These are phyloP conservation scores for Oreocharis arfaki DNA, from an alignment of 2,113 vertebrate genomes.

Conservation along the genomic window DNA sequence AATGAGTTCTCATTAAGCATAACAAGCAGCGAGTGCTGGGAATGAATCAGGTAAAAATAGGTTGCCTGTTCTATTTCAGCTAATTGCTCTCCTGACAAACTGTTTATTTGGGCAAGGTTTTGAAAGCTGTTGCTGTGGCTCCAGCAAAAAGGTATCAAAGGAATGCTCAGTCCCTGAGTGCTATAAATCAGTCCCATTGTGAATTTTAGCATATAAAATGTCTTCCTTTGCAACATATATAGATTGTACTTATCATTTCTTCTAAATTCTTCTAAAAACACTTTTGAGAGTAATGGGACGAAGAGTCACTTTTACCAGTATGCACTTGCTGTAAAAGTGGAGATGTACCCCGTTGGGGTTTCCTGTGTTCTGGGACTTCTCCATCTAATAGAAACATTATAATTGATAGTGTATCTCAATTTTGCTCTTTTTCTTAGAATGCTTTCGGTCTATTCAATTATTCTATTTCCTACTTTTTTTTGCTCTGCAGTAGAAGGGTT, in stretches of 20 bases:
- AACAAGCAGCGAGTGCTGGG: background rate
- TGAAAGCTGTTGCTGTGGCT: background rate
- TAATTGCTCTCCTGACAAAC: background rate
- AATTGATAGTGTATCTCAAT: background rate
- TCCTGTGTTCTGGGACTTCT: background rate
- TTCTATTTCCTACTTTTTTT: background rate
- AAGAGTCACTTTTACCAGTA: background rate
- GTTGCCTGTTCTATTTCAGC: background rate
- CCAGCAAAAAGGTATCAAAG: background rate
- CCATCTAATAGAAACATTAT: background rate
- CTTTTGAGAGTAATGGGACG: background rate
- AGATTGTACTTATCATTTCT: background rate
- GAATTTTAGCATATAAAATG: background rate
- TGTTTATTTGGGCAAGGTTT: background rate
- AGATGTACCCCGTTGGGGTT: background rate
- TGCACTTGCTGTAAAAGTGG: background rate
- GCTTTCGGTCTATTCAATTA: background rate
- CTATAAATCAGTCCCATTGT: background rate
- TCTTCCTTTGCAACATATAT: background rate
- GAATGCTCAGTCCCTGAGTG: background rate
- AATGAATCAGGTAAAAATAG: background rate
- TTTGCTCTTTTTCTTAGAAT: background rate
- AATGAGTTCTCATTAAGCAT: background rate
- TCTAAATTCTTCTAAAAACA: constrained; percentile 25
- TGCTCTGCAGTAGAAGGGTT: background rate